Evolutionary conservation across 2,797 vertebrate genomes (phyloP).

Genomic region (Eulemur mongoz): DNA sequence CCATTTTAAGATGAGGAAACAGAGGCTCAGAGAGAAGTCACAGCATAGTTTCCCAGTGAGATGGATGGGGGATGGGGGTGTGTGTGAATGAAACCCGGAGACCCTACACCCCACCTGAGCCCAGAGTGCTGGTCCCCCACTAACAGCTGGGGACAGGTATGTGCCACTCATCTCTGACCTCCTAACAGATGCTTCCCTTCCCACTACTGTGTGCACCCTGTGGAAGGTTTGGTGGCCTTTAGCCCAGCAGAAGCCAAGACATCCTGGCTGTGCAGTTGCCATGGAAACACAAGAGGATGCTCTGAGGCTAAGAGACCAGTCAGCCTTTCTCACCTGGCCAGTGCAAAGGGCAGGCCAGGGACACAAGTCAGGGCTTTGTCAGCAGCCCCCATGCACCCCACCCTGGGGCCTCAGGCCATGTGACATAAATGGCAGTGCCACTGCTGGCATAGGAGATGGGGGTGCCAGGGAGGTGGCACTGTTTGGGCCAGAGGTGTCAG

Average conservation of each 20-base stretch:
- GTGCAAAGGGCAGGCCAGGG: neutral
- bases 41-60: neutral
- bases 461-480: neutral
- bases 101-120: no score
- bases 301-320: neutral
- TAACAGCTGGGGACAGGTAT: neutral
- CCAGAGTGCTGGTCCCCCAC: neutral
- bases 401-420: neutral
- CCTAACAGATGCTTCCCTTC: neutral
- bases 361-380: neutral
- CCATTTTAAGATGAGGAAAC: neutral
- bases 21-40: neutral
- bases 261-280: neutral
- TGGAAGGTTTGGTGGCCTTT: neutral
- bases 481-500: neutral
- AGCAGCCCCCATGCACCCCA: accelerated
- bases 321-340: neutral
- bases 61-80: neutral
- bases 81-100: neutral
- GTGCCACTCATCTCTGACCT: neutral
- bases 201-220: neutral
- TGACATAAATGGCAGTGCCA: neutral
- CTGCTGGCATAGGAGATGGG: neutral
- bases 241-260: neutral
- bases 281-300: neutral